A percentile compares a stretch with the other conserved stretches of the same genome.
phyloP scores from a whole-genome alignment of 2,113 vertebrate genomes.

The Gila orcuttii region DNA sequence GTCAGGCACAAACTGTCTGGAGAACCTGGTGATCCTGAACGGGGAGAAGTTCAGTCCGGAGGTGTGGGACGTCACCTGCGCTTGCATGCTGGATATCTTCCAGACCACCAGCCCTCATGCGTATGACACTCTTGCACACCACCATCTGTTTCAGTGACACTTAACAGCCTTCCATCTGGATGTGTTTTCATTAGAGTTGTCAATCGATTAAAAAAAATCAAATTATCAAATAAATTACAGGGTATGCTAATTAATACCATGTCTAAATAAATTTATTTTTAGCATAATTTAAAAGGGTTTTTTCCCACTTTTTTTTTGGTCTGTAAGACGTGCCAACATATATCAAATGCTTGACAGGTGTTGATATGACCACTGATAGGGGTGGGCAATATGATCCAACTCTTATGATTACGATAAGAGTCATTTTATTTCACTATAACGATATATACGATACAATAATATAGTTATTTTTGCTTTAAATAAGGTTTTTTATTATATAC shows the following conservation, averaged over 20 bases:
- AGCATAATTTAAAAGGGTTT: no score
- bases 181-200: slow-evolving; percentile 2
- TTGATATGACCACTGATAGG: background rate
- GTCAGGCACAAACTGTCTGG: slow-evolving; percentile 96
- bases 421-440: no score
- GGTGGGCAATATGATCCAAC: no score
- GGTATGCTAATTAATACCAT: background rate
- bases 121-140: slow-evolving; percentile 61
- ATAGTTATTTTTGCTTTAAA: no score
- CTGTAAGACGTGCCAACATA: background rate
- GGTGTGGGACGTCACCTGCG: slow-evolving; percentile 94
- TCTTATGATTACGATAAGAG: no score
- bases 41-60: slow-evolving; percentile 93
- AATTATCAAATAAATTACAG: background rate
- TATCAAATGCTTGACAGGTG: background rate
- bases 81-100: slow-evolving; percentile 97
- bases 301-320: no score
- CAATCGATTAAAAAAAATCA: background rate
- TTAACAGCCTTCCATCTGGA: background rate
- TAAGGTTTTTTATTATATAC: no score
- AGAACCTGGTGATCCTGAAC: slow-evolving; percentile 96
- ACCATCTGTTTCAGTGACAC: slow-evolving; percentile 5
- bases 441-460: no score
- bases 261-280: background rate
- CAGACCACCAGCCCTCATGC: slow-evolving; percentile 88